phyloP scores from a whole-genome alignment of 1,140 invertebrate genomes.

The Ruditapes philippinarum region DNA sequence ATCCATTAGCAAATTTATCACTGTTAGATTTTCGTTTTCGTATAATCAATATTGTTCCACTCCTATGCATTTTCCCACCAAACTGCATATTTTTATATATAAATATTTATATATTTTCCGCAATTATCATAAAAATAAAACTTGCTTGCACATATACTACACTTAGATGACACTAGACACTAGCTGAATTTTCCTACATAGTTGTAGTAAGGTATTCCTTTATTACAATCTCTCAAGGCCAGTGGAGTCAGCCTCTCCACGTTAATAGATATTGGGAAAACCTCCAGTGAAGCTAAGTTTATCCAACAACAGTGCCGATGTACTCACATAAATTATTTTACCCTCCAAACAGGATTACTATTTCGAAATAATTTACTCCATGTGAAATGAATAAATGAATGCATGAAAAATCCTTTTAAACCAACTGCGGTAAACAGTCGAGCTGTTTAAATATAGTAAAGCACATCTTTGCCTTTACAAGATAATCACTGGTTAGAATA shows the following conservation, averaged over 20 bases:
- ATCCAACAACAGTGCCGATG: neutral
- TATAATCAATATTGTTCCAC: slow-evolving; percentile 2
- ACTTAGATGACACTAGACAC: neutral
- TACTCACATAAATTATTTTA: neutral
- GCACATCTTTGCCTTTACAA: neutral
- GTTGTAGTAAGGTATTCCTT: neutral
- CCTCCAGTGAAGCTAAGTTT: neutral
- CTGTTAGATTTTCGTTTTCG: slow-evolving; percentile 33
- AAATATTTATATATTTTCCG: neutral
- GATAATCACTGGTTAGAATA: neutral
- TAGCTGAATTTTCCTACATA: neutral
- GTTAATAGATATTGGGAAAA: slow-evolving; percentile 38
- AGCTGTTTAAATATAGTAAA: too few species aligned
- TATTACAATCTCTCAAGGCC: neutral
- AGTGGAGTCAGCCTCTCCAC: neutral
- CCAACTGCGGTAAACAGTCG: neutral
- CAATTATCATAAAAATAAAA: too few species aligned
- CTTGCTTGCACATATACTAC: neutral
- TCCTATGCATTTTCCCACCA: neutral
- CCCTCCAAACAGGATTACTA: neutral
- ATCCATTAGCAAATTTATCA: slow-evolving; percentile 22
- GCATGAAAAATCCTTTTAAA: neutral
- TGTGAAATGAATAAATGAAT: neutral
- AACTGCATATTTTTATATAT: slow-evolving; percentile 35
- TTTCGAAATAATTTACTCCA: neutral